Conservation (phyloP, 2,888 invertebrate genomes). For the Dromius quadrimaculatus region DNA sequence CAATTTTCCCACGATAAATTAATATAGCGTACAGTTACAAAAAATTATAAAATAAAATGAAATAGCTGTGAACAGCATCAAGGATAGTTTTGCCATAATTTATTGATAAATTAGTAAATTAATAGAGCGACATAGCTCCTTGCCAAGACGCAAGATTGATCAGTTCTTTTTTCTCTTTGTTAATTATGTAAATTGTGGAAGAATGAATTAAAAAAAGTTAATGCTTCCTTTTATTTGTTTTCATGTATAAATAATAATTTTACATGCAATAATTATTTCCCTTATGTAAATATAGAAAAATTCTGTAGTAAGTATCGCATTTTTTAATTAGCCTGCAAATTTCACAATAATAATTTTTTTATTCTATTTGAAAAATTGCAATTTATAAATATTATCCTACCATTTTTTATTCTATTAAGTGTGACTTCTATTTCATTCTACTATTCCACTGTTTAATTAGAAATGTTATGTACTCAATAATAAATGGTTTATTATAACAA, state of each 20-base stretch:
- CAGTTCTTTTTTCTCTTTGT: conserved; percentile 15
- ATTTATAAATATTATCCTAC: too few species aligned
- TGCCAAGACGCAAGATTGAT: conserved; percentile 21
- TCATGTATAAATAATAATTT: conserved; percentile 17
- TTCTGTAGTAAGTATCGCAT: too few species aligned
- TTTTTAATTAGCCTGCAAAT: too few species aligned
- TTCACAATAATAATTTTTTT: too few species aligned
- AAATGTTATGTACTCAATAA: too few species aligned
- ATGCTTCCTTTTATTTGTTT: conserved; percentile 26
- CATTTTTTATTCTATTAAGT: too few species aligned
- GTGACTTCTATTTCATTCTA: too few species aligned
- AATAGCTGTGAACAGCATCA: background rate
- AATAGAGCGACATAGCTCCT: conserved; percentile 14
- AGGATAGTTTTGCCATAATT: conserved; percentile 7
- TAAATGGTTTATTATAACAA: too few species aligned
- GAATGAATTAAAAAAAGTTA: conserved; percentile 27
- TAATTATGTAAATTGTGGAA: conserved; percentile 24
- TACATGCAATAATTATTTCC: conserved; percentile 13
- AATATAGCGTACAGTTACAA: conserved; percentile 7
- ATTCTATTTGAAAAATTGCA: too few species aligned
- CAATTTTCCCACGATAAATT: conserved; percentile 24
- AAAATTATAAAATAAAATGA: conserved; percentile 24
- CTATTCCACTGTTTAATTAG: too few species aligned
- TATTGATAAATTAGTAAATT: conserved; percentile 34
- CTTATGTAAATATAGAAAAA: too few species aligned